Evolutionary conservation across 2,888 invertebrate species (phyloP).

Genomic region (Chymomyza fuscimana): DNA sequence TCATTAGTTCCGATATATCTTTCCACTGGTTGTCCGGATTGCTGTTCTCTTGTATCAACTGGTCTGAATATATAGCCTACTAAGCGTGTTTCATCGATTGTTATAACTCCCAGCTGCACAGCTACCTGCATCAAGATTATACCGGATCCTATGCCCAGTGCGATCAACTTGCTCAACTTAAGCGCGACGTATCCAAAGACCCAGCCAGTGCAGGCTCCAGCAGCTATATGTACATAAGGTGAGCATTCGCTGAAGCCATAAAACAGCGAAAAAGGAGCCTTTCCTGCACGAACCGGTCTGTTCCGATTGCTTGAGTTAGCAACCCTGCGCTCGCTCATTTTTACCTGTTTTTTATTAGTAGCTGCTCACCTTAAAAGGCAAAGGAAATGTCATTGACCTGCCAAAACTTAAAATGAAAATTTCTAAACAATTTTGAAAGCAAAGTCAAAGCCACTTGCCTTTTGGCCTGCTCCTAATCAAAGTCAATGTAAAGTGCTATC

Average conservation of each 20-base stretch:
- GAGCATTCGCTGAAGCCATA: constrained; percentile 31
- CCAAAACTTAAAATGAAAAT: neutral
- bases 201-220: constrained; percentile 37
- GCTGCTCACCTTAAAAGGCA: neutral
- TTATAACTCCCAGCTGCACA: constrained; percentile 30
- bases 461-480: constrained; percentile 9
- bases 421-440: neutral
- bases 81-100: neutral
- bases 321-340: constrained; percentile 11
- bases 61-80: too few relatives aligned
- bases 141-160: constrained; percentile 31
- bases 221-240: constrained; percentile 49
- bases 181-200: constrained; percentile 40
- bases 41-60: neutral
- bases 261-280: constrained; percentile 18
- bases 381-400: neutral
- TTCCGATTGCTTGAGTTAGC: neutral
- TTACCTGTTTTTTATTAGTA: neutral
- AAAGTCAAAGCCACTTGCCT: constrained; percentile 28
- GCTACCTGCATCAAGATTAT: constrained; percentile 41
- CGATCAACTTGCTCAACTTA: constrained; percentile 40
- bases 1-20: neutral
- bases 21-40: neutral
- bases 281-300: neutral
- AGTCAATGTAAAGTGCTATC: constrained; percentile 6